Conservation (phyloP, 2,888 invertebrate species). For the Meiosimyza decipiens region DNA sequence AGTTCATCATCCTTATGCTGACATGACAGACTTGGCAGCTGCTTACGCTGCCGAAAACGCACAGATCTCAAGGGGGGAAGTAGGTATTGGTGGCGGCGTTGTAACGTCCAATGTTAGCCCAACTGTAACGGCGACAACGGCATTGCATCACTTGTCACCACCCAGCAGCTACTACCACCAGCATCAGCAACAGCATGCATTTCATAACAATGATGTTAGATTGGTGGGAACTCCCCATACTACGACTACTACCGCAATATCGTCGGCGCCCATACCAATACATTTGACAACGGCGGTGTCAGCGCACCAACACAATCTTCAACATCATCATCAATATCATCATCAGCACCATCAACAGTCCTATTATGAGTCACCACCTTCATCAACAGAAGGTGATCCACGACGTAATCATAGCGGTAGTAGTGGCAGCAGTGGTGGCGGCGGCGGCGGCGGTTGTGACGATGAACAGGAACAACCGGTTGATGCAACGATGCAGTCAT, state of each 20-base stretch:
- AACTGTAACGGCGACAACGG: slow-evolving; percentile 37
- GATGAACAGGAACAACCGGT: slow-evolving; percentile 45
- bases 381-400: slow-evolving; percentile 38
- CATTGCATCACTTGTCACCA: slow-evolving; percentile 32
- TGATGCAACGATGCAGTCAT: slow-evolving; percentile 49
- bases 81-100: slow-evolving; percentile 24
- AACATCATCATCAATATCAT: slow-evolving; percentile 28
- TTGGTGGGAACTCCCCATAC: too few species aligned
- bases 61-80: slow-evolving; percentile 40
- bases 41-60: slow-evolving; percentile 37
- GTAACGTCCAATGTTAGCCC: slow-evolving; percentile 32
- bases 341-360: slow-evolving; percentile 31
- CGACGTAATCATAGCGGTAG: slow-evolving; percentile 38
- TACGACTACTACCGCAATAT: too few species aligned
- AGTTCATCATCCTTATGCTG: slow-evolving; percentile 42
- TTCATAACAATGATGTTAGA: neutral
- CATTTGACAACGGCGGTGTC: too few species aligned
- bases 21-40: slow-evolving; percentile 43
- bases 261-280: too few species aligned
- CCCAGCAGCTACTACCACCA: slow-evolving; percentile 18
- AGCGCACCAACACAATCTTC: too few species aligned
- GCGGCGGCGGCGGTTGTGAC: slow-evolving; percentile 1
- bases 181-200: slow-evolving; percentile 16
- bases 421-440: slow-evolving; percentile 34
- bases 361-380: slow-evolving; percentile 43